Base-by-base conservation (phyloP, 2,797 vertebrate species). In the Salmo trutta region DNA sequence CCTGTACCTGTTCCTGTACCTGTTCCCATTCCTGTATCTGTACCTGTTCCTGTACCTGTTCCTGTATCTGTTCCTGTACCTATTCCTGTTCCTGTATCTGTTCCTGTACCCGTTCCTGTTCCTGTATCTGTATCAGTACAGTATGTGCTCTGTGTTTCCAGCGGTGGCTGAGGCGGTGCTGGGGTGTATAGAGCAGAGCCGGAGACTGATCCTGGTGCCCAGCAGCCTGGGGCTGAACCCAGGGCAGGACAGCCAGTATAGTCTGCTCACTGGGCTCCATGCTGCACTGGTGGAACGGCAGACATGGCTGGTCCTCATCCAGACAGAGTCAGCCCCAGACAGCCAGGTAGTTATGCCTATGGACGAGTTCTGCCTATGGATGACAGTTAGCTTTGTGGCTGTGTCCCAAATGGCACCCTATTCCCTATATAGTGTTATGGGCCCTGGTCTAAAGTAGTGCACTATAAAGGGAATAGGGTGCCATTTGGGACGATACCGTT, bases 241-340 rank as follows among this genome's bases (percentile, higher is more conserved):
- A 75, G 87, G 85, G 68, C 85, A 90, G 72, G 83, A 86, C 85
- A 89, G 90, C 54, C 79, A 91, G 66, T 93, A 93, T 0, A 94
- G 95, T 76, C 90, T 97, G 62, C 92, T 95, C 83, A 96, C 92
- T 77, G 95, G 93, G 76, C 90, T 98, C 56, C 95, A 98, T 33
- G 92, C 93, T 82, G 95, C 96, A 0, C 91, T 98, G 16, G 97
- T 98, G 81, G 97, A 98, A 84, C 92, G 88, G 24, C 95, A 96
- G 88, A 95, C 92, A 76, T 92, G 91, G 84, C 87, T 97, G 76
- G 92, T 98, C 87, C 84, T 98, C 75, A 95, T 98, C 81, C 91
- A 93, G 83, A 94, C 93, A 14, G 90, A 91, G 80, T 77, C 33
- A 7, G 66, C 64, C 3, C 21, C 68, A 70, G 68, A 21, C 16